Base-by-base conservation (phyloP, 2,113 vertebrate genomes). In the Hemicordylus capensis region DNA sequence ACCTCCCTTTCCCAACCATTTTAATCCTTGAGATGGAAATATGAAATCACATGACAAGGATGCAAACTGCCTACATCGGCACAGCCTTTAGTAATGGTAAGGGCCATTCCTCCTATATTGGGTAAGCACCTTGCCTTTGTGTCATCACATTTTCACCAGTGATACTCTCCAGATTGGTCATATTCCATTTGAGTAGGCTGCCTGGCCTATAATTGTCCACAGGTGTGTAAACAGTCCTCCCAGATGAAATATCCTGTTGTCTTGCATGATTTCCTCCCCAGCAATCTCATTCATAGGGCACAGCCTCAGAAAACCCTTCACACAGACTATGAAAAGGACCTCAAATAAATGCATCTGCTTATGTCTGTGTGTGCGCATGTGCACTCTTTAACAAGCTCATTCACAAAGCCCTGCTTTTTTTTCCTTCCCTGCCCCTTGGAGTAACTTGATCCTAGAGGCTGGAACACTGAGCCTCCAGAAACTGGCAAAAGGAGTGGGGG, bases 381-480 rank as follows among this genome's bases (percentile, higher is more conserved):
- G 1, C 24, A 0, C n/a, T 22, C 31, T 15, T 9, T 37, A 19
- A 9, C 15, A 56, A 37, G n/a, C 24, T 63, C 69, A 2, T 37
- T 1, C 0, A 20, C 1, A 0, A 19, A 64, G 5, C 19, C 34
- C 34, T 80, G 24, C 46, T 72, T 75, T 48, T 0, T 20, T 66
- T 44, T 19, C 51, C 77, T 10, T n/a, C 48, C 80, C 88, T 80
- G 76, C 42, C 90, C 81, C 89, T 90, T 90, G 81, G 88, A 85
- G 85, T 76, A 90, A 94, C 72, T 12, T 51, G 85, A 91, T 81
- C 83, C 83, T 61, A 59, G 0, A 0, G 17, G 58, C 39, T 81
- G 77, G 83, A 88, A 80, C 51, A 79, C 84, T 31, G 83, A 12
- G 42, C 39, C 70, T 81, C 44, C 44, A 7, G 37, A 37, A 2